phyloP scores from a whole-genome alignment of 2,113 vertebrate species.

The Mola mola region DNA sequence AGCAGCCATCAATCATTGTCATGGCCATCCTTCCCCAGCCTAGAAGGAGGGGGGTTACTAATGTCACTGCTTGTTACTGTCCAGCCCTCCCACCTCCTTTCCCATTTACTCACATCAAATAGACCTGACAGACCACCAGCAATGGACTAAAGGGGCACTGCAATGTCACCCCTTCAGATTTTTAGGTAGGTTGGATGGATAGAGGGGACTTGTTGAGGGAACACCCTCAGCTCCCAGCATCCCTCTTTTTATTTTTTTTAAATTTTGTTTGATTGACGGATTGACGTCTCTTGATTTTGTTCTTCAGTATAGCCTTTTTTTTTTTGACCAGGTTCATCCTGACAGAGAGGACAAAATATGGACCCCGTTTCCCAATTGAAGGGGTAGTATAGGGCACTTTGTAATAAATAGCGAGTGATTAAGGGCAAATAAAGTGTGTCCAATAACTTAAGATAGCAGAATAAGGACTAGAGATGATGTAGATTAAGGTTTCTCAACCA shows the following conservation, averaged over 20 bases:
- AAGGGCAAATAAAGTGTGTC: too few species aligned
- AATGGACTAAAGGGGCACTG: constrained; percentile 84
- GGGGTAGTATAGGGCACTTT: too few species aligned
- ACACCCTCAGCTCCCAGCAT: constrained; percentile 66
- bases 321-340: constrained; percentile 8
- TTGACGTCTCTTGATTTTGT: constrained; percentile 34
- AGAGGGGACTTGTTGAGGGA: constrained; percentile 75
- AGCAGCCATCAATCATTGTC: constrained; percentile 98
- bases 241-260: constrained; percentile 63
- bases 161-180: constrained; percentile 96
- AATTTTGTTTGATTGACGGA: constrained; percentile 72
- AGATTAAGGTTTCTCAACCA: too few species aligned
- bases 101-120: constrained; percentile 87
- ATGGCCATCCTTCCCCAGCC: constrained; percentile 88
- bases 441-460: too few species aligned
- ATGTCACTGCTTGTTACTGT: constrained; percentile 97
- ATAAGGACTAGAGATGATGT: too few species aligned
- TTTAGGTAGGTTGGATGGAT: constrained; percentile 46
- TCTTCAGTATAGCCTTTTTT: constrained; percentile 34
- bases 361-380: too few species aligned
- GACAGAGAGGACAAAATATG: neutral
- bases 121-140: constrained; percentile 94
- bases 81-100: constrained; percentile 88
- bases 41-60: constrained; percentile 92
- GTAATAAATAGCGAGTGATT: too few species aligned